Conservation (phyloP, 2,888 invertebrate genomes). For the Branchellion lobata region DNA sequence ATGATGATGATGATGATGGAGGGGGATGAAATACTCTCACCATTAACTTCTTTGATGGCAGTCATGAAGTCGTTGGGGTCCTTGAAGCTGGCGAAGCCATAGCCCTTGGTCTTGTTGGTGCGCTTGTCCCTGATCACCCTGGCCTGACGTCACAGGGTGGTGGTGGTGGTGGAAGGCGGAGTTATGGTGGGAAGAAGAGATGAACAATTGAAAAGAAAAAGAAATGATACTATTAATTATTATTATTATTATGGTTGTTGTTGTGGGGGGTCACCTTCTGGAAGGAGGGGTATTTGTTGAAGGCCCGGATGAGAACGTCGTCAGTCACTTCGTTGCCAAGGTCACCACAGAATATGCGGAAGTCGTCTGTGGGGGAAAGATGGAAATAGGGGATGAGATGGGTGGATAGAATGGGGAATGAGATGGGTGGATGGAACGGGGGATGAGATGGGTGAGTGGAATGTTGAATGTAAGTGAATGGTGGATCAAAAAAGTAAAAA, state of each 20-base stretch:
- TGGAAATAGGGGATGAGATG: neutral
- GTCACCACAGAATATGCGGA: constrained; percentile 98
- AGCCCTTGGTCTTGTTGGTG: constrained; percentile 96
- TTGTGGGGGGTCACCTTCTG: constrained; percentile 65
- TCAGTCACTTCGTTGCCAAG: constrained; percentile 98
- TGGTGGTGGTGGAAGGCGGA: too few species aligned
- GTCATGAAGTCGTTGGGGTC: constrained; percentile 95
- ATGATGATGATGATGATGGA: constrained; percentile 16
- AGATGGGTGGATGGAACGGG: too few species aligned
- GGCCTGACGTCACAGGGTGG: constrained; percentile 64
- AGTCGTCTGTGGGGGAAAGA: constrained; percentile 73
- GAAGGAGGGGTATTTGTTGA: constrained; percentile 84
- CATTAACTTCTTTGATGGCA: constrained; percentile 99
- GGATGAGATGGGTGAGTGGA: too few species aligned
- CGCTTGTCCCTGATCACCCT: constrained; percentile 93
- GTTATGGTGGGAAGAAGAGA: too few species aligned
- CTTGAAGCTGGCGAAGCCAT: constrained; percentile 96
- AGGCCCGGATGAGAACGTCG: constrained; percentile 90
- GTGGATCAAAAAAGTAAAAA: too few species aligned
- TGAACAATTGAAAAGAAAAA: too few species aligned
- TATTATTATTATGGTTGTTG: too few species aligned
- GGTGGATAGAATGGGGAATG: neutral
- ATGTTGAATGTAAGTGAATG: too few species aligned
- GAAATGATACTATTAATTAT: too few species aligned
- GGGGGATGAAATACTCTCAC: constrained; percentile 64